Evolutionary conservation across 2,113 vertebrate genomes (phyloP).

Genomic region (Pogonocichla stellata): DNA sequence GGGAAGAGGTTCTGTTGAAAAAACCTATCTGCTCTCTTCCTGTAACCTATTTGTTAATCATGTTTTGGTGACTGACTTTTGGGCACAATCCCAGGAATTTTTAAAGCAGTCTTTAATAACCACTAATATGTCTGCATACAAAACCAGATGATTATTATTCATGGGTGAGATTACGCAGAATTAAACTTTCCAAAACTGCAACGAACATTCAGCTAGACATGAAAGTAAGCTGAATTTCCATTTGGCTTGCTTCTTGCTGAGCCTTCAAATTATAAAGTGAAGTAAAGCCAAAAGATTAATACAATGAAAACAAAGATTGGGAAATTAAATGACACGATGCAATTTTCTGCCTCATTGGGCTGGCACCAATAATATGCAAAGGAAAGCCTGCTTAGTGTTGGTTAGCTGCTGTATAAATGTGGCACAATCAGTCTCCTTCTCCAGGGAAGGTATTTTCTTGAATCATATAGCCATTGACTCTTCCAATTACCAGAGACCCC

Average conservation of each 20-base stretch:
- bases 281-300: slow-evolving; percentile 94
- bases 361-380: slow-evolving; percentile 84
- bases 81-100: slow-evolving; percentile 74
- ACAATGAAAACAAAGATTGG: slow-evolving; percentile 94
- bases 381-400: slow-evolving; percentile 77
- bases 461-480: slow-evolving; percentile 79
- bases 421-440: slow-evolving; percentile 77
- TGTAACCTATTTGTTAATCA: slow-evolving; percentile 74
- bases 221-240: slow-evolving; percentile 84
- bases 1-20: slow-evolving; percentile 32
- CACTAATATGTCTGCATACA: slow-evolving; percentile 72
- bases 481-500: slow-evolving; percentile 77
- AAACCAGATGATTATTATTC: slow-evolving; percentile 81
- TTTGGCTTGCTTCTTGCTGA: slow-evolving; percentile 89
- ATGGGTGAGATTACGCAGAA: slow-evolving; percentile 77
- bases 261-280: slow-evolving; percentile 92
- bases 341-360: slow-evolving; percentile 94
- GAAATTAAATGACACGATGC: slow-evolving; percentile 94
- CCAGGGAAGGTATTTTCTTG: slow-evolving; percentile 79
- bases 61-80: slow-evolving; percentile 73
- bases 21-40: slow-evolving; percentile 60
- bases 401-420: slow-evolving; percentile 77
- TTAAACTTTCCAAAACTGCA: slow-evolving; percentile 78
- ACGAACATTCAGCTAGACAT: slow-evolving; percentile 72
- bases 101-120: slow-evolving; percentile 75